phyloP scores from a whole-genome alignment of 2,797 vertebrate species.

The Todus mexicanus region DNA sequence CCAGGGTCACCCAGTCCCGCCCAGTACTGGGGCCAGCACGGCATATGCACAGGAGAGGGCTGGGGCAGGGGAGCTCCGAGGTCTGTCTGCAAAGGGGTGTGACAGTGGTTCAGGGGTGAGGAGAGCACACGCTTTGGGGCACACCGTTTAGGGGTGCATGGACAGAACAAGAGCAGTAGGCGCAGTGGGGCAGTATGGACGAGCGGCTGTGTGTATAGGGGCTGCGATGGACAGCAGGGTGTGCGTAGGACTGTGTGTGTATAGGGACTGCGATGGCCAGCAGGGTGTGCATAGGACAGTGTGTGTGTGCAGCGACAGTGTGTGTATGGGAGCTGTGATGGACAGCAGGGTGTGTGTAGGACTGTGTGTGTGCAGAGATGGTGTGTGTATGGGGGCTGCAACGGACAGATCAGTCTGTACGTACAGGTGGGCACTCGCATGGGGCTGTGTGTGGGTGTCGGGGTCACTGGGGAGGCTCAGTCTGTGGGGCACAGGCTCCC shows the following conservation, averaged over 20 bases:
- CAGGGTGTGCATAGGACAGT: background rate
- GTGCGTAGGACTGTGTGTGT: background rate
- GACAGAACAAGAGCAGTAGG: background rate
- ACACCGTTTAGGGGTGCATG: rapidly evolving
- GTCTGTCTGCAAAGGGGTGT: background rate
- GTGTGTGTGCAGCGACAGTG: background rate
- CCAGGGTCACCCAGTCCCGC: background rate
- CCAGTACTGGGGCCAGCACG: background rate
- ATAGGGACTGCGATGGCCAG: background rate
- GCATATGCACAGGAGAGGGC: rapidly evolving
- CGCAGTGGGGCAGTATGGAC: background rate
- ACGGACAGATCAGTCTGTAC: background rate
- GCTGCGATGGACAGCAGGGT: background rate
- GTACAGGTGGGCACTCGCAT: background rate
- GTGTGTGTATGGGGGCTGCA: background rate
- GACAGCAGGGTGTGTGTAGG: background rate
- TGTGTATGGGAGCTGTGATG: background rate
- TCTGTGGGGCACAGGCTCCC: background rate
- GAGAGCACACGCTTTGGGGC: background rate
- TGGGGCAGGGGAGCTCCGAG: background rate
- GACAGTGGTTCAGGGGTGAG: rapidly evolving
- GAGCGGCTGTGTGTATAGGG: background rate
- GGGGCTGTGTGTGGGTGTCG: rapidly evolving
- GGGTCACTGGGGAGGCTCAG: background rate
- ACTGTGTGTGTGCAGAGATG: too few species aligned